phyloP scores from a whole-genome alignment of 2,888 invertebrate genomes.

The Noctua comes region DNA sequence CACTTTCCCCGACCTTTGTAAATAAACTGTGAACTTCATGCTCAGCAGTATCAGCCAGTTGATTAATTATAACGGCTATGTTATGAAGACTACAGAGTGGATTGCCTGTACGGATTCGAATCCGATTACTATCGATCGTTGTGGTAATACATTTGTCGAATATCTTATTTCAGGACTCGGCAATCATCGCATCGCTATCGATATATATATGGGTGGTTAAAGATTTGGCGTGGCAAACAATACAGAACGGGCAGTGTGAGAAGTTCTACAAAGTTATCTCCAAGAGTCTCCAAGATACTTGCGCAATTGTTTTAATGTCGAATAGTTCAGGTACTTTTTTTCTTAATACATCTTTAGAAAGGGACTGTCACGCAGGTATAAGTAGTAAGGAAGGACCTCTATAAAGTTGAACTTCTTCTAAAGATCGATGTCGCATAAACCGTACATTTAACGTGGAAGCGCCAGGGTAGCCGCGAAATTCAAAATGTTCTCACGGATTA shows the following conservation, averaged over 20 bases:
- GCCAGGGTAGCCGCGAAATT: too few relatives aligned
- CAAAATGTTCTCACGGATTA: too few relatives aligned
- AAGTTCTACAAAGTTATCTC: slow-evolving; percentile 15
- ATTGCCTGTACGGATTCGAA: too few relatives aligned
- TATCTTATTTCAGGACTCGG: slow-evolving; percentile 16
- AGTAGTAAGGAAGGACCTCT: too few relatives aligned
- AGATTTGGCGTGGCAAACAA: neutral
- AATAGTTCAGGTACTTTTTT: slow-evolving; percentile 15
- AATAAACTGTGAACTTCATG: neutral
- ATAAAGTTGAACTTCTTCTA: too few relatives aligned
- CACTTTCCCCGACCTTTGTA: neutral
- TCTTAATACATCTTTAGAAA: neutral
- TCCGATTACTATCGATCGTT: too few relatives aligned
- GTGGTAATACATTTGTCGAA: neutral
- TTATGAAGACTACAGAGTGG: too few relatives aligned
- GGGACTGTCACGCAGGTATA: too few relatives aligned
- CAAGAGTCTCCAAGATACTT: slow-evolving; percentile 8
- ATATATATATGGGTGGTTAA: slow-evolving; percentile 11
- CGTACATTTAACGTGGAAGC: too few relatives aligned
- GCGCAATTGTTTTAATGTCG: slow-evolving; percentile 13
- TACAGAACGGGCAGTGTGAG: neutral
- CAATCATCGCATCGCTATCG: neutral
- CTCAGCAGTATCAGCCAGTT: neutral
- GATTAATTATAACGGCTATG: neutral
- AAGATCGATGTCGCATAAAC: too few relatives aligned